A percentile compares a stretch with the other conserved stretches of the same genome.
These are phyloP conservation scores for Panurus biarmicus DNA, from an alignment of 2,113 vertebrate species.

Conservation along the genomic window DNA sequence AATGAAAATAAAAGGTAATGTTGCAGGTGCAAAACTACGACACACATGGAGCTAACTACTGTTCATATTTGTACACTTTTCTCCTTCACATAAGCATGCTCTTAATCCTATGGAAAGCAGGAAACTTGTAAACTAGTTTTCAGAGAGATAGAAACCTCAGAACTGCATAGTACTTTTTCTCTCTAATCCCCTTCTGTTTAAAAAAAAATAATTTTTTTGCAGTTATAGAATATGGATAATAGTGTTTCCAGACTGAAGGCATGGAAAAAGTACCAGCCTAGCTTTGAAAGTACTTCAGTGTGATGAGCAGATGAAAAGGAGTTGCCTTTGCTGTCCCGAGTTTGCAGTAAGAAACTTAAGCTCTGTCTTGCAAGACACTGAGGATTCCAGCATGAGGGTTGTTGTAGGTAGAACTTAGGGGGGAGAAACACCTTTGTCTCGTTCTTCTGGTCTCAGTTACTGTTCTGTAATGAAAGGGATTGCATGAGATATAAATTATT, in stretches of 20 bases:
- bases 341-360: background rate
- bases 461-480: background rate
- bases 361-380: background rate
- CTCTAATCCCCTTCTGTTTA: background rate
- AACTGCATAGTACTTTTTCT: background rate
- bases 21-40: background rate
- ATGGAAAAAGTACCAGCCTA: background rate
- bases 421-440: background rate
- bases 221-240: rapidly evolving
- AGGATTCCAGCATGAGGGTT: background rate
- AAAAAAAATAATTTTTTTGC: background rate
- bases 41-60: background rate
- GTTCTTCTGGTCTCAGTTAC: background rate
- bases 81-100: background rate
- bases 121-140: background rate
- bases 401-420: background rate
- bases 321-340: background rate
- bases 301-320: background rate
- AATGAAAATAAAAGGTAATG: background rate
- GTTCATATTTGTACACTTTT: background rate
- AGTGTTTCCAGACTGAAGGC: background rate
- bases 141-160: background rate
- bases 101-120: background rate
- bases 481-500: background rate
- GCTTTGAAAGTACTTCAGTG: background rate